phyloP scores from a whole-genome alignment of 2,113 vertebrate genomes.

The Cyanoderma ruficeps region DNA sequence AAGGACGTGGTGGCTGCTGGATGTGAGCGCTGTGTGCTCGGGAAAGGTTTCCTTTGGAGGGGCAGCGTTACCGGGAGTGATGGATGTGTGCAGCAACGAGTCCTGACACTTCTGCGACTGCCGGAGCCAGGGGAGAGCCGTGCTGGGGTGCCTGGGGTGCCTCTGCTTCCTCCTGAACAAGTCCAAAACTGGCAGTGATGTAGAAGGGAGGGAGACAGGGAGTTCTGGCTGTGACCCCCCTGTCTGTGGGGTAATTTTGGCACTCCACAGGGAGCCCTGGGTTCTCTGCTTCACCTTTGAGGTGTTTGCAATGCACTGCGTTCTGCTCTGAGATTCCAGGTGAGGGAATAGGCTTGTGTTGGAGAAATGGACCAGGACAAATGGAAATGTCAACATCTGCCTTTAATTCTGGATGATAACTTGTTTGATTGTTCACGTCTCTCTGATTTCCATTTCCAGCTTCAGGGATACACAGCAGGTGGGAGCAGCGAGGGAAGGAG shows the following conservation, averaged over 20 bases:
- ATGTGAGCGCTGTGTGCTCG: background rate
- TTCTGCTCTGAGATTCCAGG: background rate
- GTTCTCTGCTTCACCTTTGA: background rate
- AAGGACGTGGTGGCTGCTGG: background rate
- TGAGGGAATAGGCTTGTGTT: background rate
- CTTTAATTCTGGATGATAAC: background rate
- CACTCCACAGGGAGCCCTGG: background rate
- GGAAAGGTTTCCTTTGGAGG: background rate
- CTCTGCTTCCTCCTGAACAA: background rate
- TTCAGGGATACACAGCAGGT: background rate
- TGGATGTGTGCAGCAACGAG: rapidly evolving
- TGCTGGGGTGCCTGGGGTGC: background rate
- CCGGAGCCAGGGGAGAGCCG: background rate
- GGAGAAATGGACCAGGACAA: background rate
- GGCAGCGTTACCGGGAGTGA: background rate
- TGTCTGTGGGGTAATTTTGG: background rate
- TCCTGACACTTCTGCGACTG: background rate
- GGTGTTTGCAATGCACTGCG: background rate
- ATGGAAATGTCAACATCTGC: background rate
- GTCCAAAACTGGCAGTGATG: background rate
- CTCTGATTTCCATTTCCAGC: background rate
- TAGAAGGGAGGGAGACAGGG: background rate
- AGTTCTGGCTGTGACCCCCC: background rate
- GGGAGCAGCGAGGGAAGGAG: background rate
- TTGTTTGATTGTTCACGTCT: background rate